These are phyloP conservation scores for Plectrocnemia conspersa DNA, from an alignment of 1,140 invertebrate genomes.

Conservation along the genomic window DNA sequence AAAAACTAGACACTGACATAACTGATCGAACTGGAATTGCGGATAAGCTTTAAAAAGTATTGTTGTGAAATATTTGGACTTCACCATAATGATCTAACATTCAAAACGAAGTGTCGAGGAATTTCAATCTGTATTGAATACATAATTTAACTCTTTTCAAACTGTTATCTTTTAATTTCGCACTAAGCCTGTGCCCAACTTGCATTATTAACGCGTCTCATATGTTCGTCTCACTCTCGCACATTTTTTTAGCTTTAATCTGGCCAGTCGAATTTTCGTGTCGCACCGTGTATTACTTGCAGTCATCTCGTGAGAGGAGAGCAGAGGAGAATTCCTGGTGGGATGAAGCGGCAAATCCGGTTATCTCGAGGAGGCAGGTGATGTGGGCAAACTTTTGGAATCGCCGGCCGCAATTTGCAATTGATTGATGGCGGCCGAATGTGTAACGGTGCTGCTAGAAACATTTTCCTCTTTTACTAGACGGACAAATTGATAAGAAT, in stretches of 20 bases:
- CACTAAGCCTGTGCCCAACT: too few relatives aligned
- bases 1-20: too few relatives aligned
- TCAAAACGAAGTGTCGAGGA: background rate
- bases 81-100: background rate
- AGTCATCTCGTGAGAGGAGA: background rate
- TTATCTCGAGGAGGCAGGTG: background rate
- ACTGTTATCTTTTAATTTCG: too few relatives aligned
- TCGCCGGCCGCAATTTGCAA: conserved; percentile 6
- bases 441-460: conserved; percentile 21
- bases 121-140: background rate
- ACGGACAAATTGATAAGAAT: conserved; percentile 15
- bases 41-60: background rate
- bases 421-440: conserved; percentile 18
- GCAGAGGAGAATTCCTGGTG: background rate
- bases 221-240: too few relatives aligned
- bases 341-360: background rate
- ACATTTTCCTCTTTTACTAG: conserved; percentile 9
- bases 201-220: too few relatives aligned
- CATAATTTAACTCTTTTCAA: background rate
- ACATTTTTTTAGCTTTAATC: background rate
- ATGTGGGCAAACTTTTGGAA: background rate
- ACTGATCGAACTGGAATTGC: background rate
- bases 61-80: background rate
- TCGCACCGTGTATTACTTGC: background rate
- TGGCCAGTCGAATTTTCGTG: background rate